Percentiles rank a stretch among this genome's conserved stretches.
phyloP scores from a whole-genome alignment of 1,140 invertebrate genomes.

The Cryptotermes secundus region DNA sequence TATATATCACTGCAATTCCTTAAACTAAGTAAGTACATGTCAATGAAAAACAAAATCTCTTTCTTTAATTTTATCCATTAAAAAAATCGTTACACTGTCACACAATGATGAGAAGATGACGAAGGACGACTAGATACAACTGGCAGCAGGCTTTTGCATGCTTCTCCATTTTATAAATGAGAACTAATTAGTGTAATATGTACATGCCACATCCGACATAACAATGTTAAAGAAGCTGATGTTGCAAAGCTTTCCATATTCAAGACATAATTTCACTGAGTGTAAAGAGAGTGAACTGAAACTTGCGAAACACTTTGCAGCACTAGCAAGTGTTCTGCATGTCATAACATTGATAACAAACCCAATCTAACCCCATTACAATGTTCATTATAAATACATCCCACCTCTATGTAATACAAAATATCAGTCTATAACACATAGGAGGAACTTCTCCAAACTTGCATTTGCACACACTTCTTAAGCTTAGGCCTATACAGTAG shows the following conservation, averaged over 20 bases:
- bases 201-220: slow-evolving; percentile 1
- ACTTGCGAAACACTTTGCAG: neutral
- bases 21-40: neutral
- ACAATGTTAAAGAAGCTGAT: neutral
- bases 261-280: neutral
- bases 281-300: neutral
- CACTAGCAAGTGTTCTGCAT: neutral
- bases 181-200: neutral
- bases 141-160: neutral
- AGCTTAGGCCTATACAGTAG: neutral
- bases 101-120: neutral
- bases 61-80: slow-evolving; percentile 15
- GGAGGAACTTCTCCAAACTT: neutral
- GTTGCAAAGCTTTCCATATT: neutral
- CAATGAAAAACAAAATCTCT: neutral
- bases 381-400: neutral
- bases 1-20: neutral
- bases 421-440: slow-evolving; percentile 5
- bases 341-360: neutral
- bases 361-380: neutral
- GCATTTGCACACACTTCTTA: neutral
- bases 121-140: slow-evolving; percentile 11
- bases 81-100: slow-evolving; percentile 17
- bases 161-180: neutral
- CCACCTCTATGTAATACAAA: neutral